Conservation (phyloP, 1,140 invertebrate species). For the Lethrus apterus region DNA sequence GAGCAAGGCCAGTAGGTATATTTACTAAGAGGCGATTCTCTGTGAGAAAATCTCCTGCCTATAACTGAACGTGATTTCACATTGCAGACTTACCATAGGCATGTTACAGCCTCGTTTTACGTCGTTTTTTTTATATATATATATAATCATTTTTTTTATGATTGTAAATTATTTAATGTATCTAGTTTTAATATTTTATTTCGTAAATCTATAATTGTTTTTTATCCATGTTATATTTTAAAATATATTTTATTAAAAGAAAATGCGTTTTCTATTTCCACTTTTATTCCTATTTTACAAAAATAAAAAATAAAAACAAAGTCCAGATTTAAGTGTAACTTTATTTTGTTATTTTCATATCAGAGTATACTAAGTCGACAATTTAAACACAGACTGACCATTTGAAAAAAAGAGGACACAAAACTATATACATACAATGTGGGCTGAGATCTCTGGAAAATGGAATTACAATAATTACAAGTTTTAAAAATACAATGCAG, state of each 20-base stretch:
- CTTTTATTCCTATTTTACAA: too few species aligned
- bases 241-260: slow-evolving; percentile 21
- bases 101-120: neutral
- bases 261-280: neutral
- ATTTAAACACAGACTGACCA: slow-evolving; percentile 33
- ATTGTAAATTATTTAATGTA: slow-evolving; percentile 1
- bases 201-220: slow-evolving; percentile 19
- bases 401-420: slow-evolving; percentile 17
- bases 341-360: slow-evolving; percentile 25
- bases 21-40: slow-evolving; percentile 7
- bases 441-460: slow-evolving; percentile 35
- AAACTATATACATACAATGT: slow-evolving; percentile 33
- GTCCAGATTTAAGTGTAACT: slow-evolving; percentile 15
- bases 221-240: slow-evolving; percentile 20
- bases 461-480: slow-evolving; percentile 33
- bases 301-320: too few species aligned
- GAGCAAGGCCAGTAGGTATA: slow-evolving; percentile 12
- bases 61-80: neutral
- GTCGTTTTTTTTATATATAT: slow-evolving; percentile 3
- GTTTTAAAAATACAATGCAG: neutral
- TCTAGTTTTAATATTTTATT: slow-evolving; percentile 15
- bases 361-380: slow-evolving; percentile 31
- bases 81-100: neutral
- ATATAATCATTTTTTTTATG: slow-evolving; percentile 13
- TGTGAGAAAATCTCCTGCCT: neutral